These are phyloP conservation scores for Sebastiscus albofasciatus DNA, from an alignment of 2,797 vertebrate genomes.

Conservation along the genomic window DNA sequence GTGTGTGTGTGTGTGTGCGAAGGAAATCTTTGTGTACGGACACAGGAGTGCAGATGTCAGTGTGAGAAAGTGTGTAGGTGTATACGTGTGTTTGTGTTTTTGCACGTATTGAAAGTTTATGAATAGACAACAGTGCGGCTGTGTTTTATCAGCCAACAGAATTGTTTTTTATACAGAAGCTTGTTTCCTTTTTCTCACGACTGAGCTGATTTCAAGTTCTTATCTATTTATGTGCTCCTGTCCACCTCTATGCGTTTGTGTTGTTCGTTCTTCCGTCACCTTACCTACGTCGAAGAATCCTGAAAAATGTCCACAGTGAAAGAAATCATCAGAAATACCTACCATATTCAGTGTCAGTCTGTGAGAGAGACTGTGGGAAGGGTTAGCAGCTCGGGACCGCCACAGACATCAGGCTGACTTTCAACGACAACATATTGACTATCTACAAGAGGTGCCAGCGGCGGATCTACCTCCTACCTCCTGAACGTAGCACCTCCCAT, in stretches of 20 bases:
- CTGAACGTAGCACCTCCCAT: background rate
- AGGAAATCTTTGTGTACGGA: constrained; percentile 13
- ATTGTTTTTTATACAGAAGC: background rate
- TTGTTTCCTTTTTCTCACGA: background rate
- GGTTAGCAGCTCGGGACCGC: no score
- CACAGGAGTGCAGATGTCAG: constrained; percentile 12
- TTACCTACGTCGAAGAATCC: background rate
- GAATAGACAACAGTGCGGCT: constrained; percentile 15
- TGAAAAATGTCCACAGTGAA: background rate
- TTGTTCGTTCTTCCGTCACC: background rate
- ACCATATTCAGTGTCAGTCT: no score
- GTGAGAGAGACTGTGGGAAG: no score
- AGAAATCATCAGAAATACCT: no score
- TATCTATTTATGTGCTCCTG: no score
- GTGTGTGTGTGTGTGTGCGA: constrained; percentile 33
- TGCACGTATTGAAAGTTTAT: constrained; percentile 23
- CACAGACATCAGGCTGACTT: background rate
- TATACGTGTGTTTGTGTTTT: constrained; percentile 14
- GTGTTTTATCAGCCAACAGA: background rate
- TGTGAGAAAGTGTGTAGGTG: constrained; percentile 14
- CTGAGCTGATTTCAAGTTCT: background rate
- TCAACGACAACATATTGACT: background rate
- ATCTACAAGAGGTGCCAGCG: background rate
- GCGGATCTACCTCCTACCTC: background rate
- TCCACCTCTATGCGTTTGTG: background rate